These are phyloP conservation scores for Pimephales promelas DNA, from an alignment of 2,113 vertebrate species.

Conservation along the genomic window DNA sequence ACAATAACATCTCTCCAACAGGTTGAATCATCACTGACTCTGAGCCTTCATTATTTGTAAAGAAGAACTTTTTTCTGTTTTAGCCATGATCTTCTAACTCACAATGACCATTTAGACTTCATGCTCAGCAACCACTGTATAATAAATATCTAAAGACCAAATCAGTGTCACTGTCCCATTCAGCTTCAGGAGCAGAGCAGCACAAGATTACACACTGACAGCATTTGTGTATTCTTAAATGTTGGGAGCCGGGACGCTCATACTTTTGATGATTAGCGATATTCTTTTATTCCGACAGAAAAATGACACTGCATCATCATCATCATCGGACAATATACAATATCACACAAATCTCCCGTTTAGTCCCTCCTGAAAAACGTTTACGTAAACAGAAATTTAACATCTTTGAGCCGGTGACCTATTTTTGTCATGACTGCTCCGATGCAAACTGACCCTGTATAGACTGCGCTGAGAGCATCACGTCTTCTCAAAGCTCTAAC, in stretches of 20 bases:
- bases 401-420: slow-evolving; percentile 34
- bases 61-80: neutral
- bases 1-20: neutral
- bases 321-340: neutral
- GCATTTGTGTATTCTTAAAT: neutral
- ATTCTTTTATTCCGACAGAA: neutral
- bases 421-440: slow-evolving; percentile 19
- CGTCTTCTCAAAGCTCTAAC: neutral
- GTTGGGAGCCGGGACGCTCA: neutral
- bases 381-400: slow-evolving; percentile 2
- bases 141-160: neutral
- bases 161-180: neutral
- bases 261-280: neutral
- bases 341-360: neutral
- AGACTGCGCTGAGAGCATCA: slow-evolving; percentile 15
- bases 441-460: slow-evolving; percentile 15
- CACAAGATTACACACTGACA: neutral
- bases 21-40: neutral
- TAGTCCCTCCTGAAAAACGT: neutral
- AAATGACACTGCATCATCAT: neutral
- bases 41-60: neutral
- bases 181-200: neutral
- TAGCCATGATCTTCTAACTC: neutral
- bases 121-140: neutral
- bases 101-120: neutral